A percentile compares a stretch with the other conserved stretches of the same genome.
phyloP scores from a whole-genome alignment of 2,797 vertebrate genomes.

The Lates japonicus region DNA sequence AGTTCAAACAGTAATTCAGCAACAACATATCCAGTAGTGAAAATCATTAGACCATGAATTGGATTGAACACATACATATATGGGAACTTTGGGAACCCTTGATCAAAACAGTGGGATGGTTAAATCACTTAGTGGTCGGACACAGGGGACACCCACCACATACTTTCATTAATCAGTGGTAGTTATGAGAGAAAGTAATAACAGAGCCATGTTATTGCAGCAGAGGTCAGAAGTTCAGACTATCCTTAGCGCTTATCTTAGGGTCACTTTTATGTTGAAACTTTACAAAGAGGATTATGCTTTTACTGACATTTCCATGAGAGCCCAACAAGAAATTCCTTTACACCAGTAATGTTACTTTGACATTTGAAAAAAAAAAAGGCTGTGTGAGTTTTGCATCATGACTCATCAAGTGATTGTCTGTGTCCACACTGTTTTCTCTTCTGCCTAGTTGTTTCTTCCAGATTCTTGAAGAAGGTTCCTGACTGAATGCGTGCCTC shows the following conservation, averaged over 20 bases:
- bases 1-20: background rate
- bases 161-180: slow-evolving; percentile 24
- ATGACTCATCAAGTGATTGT: background rate
- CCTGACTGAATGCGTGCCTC: no score
- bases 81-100: slow-evolving; percentile 36
- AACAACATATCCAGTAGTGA: background rate
- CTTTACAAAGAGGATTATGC: slow-evolving; percentile 43
- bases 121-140: slow-evolving; percentile 21
- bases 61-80: background rate
- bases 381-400: background rate
- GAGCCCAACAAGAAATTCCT: slow-evolving; percentile 2
- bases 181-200: slow-evolving; percentile 29
- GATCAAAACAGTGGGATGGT: slow-evolving; percentile 28
- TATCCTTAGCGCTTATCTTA: slow-evolving; percentile 68
- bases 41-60: background rate
- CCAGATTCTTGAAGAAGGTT: no score
- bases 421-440: no score
- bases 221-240: slow-evolving; percentile 55
- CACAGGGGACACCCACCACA: background rate
- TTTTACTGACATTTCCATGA: slow-evolving; percentile 16
- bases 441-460: no score
- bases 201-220: slow-evolving; percentile 56
- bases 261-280: slow-evolving; percentile 34
- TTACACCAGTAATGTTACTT: no score
- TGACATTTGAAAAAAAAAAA: background rate